Evolutionary conservation across 2,113 vertebrate genomes (phyloP).

Genomic region (Neolamprologus sp.): DNA sequence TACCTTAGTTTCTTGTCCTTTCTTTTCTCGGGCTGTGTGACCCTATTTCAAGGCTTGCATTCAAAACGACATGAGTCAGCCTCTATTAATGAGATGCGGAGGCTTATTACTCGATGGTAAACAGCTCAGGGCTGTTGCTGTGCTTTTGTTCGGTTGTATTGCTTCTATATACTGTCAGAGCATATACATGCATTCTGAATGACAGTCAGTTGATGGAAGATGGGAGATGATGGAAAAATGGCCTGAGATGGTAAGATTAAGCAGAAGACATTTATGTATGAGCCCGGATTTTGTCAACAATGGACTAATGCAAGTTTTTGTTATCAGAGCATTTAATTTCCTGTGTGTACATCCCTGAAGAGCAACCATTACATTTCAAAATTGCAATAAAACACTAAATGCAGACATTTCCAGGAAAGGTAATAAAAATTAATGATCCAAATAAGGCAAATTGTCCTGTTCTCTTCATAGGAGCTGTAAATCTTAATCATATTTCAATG

Average conservation of each 20-base stretch:
- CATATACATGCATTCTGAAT: background rate
- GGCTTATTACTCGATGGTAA: constrained; percentile 24
- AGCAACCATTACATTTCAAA: constrained; percentile 1
- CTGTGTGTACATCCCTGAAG: constrained; percentile 3
- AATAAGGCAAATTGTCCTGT: constrained; percentile 26
- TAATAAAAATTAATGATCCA: constrained; percentile 47
- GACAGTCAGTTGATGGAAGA: background rate
- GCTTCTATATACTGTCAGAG: background rate
- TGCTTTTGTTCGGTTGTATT: background rate
- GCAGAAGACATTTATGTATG: background rate
- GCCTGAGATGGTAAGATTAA: background rate
- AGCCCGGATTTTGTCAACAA: background rate
- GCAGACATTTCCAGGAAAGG: constrained; percentile 41
- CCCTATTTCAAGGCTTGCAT: constrained; percentile 10
- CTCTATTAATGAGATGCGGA: constrained; percentile 19
- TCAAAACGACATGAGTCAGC: constrained; percentile 35
- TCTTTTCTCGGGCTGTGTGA: background rate
- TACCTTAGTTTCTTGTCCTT: background rate
- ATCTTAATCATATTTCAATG: constrained; percentile 11
- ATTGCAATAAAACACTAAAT: constrained; percentile 35
- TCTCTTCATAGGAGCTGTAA: constrained; percentile 40
- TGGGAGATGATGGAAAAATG: background rate
- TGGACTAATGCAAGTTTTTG: background rate
- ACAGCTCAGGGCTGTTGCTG: constrained; percentile 5
- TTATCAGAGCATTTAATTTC: background rate